phyloP scores from a whole-genome alignment of 2,888 invertebrate genomes.

The Andrena bucephala region DNA sequence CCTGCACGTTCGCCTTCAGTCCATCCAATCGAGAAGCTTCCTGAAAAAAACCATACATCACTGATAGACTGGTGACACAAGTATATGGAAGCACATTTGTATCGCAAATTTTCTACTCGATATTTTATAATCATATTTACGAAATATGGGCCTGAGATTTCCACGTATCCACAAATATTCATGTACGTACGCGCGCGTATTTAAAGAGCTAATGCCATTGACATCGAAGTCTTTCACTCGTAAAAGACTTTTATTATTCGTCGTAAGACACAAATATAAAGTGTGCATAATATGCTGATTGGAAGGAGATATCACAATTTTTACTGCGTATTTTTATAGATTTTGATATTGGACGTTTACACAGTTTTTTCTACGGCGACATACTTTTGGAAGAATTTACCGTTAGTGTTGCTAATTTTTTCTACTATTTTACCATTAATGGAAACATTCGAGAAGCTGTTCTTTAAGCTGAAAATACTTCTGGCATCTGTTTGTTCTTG shows the following conservation, averaged over 20 bases:
- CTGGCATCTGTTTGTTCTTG: constrained; percentile 30
- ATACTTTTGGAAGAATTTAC: constrained; percentile 56
- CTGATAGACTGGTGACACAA: constrained; percentile 23
- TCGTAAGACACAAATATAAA: constrained; percentile 26
- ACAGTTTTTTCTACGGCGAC: constrained; percentile 49
- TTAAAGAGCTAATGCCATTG: constrained; percentile 36
- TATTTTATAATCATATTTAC: constrained; percentile 47
- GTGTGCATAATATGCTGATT: constrained; percentile 55
- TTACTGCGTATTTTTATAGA: constrained; percentile 67
- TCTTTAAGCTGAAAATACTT: constrained; percentile 41
- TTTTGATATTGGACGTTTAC: constrained; percentile 64
- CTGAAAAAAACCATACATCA: constrained; percentile 18
- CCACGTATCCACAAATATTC: constrained; percentile 13
- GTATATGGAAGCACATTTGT: constrained; percentile 16
- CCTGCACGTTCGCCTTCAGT: constrained; percentile 29
- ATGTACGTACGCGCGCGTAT: constrained; percentile 21
- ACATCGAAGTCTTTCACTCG: constrained; percentile 47
- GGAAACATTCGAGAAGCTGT: constrained; percentile 28
- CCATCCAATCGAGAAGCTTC: constrained; percentile 39
- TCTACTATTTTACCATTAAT: constrained; percentile 39
- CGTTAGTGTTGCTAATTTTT: constrained; percentile 47
- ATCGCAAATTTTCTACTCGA: constrained; percentile 23
- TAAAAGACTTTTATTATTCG: constrained; percentile 35
- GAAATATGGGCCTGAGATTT: constrained; percentile 12
- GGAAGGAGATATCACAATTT: constrained; percentile 45